Evolutionary conservation across 2,113 vertebrate species (phyloP).

Genomic region (Lynx canadensis): DNA sequence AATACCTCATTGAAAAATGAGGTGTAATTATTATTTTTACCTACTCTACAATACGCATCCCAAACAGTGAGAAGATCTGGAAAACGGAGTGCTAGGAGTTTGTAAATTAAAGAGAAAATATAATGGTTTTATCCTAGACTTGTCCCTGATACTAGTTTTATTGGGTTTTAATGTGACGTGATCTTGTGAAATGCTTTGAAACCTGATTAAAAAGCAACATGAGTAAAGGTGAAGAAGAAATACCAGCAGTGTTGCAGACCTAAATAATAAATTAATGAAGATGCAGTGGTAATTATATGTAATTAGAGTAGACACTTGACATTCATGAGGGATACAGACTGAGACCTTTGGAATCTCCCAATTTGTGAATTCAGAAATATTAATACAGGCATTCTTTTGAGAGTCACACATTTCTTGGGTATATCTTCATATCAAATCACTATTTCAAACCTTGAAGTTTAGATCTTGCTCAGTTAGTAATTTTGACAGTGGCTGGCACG

Average conservation of each 20-base stretch:
- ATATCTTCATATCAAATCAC: background rate
- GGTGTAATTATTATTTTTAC: conserved; percentile 29
- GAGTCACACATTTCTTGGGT: background rate
- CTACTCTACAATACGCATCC: background rate
- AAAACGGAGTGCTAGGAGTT: background rate
- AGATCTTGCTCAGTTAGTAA: background rate
- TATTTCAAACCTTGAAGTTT: conserved; percentile 16
- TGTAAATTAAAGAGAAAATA: conserved; percentile 27
- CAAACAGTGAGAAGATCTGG: background rate
- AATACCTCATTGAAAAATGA: background rate
- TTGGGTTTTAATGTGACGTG: conserved; percentile 50
- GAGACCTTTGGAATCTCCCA: conserved; percentile 7
- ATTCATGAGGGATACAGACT: background rate
- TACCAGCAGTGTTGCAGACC: background rate
- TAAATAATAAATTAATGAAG: conserved; percentile 51
- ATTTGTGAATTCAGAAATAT: conserved; percentile 31
- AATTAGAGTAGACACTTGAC: background rate
- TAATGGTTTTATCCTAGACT: conserved; percentile 43
- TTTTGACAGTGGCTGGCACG: background rate
- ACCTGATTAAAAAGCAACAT: conserved; percentile 48
- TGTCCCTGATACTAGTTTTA: conserved; percentile 38
- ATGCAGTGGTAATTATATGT: conserved; percentile 26
- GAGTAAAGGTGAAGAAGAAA: conserved; percentile 47
- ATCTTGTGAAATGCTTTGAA: conserved; percentile 60
- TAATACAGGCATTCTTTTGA: conserved; percentile 22